phyloP scores from a whole-genome alignment of 2,113 vertebrate genomes.

The Stercorarius parasiticus region DNA sequence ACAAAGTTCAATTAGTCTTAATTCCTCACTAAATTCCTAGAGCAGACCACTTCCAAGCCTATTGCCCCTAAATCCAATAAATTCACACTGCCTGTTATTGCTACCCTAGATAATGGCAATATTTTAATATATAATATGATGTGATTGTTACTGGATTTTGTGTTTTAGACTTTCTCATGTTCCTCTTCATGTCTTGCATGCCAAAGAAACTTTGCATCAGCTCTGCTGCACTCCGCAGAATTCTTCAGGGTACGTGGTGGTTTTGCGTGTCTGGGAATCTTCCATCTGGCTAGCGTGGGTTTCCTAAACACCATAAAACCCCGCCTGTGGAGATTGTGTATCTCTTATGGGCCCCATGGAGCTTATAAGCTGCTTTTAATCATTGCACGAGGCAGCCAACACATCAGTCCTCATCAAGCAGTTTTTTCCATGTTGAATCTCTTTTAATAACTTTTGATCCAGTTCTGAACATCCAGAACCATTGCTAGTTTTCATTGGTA shows the following conservation, averaged over 20 bases:
- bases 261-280: conserved; percentile 46
- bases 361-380: conserved; percentile 60
- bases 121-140: background rate
- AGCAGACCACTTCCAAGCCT: conserved; percentile 14
- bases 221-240: background rate
- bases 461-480: conserved; percentile 1
- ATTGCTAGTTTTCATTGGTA: background rate
- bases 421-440: background rate
- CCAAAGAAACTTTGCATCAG: conserved; percentile 30
- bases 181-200: background rate
- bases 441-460: background rate
- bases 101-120: background rate
- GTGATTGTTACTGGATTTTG: background rate
- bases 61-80: background rate
- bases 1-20: conserved; percentile 40
- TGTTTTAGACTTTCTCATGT: conserved; percentile 13
- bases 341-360: conserved; percentile 23
- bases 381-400: conserved; percentile 1
- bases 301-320: conserved; percentile 55
- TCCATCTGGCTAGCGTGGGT: conserved; percentile 28
- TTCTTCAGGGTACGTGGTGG: conserved; percentile 23
- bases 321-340: conserved; percentile 20
- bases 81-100: background rate
- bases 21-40: conserved; percentile 44
- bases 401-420: conserved; percentile 8